phyloP scores from a whole-genome alignment of 2,797 vertebrate genomes.

The Diplodus sargus region DNA sequence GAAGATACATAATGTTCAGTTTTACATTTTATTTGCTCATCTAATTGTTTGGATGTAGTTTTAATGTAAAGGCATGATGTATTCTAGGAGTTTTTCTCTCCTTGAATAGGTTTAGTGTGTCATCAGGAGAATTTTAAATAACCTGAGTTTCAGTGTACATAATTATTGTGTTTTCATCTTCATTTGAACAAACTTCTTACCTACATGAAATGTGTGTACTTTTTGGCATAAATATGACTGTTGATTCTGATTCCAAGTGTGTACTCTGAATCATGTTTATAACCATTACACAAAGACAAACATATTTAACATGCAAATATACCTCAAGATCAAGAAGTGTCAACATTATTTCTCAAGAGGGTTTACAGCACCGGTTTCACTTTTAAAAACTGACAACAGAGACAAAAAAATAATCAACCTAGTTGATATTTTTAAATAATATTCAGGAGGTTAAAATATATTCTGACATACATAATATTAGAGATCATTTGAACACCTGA shows the following conservation, averaged over 20 bases:
- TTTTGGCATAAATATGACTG: slow-evolving; percentile 19
- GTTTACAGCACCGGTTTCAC: neutral
- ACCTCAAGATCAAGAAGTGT: slow-evolving; percentile 11
- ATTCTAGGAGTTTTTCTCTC: neutral
- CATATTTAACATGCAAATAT: slow-evolving; percentile 25
- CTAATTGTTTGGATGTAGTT: neutral
- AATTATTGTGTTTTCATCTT: slow-evolving; percentile 12
- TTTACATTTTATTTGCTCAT: neutral
- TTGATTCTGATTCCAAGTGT: neutral
- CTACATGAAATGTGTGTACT: neutral
- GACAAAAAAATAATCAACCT: neutral
- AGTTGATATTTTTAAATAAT: too few species aligned
- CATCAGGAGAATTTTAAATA: slow-evolving; percentile 4
- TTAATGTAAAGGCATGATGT: slow-evolving; percentile 1
- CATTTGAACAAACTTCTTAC: slow-evolving; percentile 2
- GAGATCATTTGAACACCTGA: slow-evolving; percentile 7
- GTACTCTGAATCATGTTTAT: slow-evolving; percentile 11
- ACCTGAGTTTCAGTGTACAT: neutral
- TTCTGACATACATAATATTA: slow-evolving; percentile 5
- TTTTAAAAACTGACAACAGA: slow-evolving; percentile 10
- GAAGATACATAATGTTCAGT: neutral
- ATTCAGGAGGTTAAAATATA: neutral
- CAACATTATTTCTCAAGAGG: slow-evolving; percentile 4
- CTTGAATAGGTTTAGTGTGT: neutral
- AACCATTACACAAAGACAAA: slow-evolving; percentile 8